phyloP scores from a whole-genome alignment of 2,888 invertebrate genomes.

The Lathronympha strigana region DNA sequence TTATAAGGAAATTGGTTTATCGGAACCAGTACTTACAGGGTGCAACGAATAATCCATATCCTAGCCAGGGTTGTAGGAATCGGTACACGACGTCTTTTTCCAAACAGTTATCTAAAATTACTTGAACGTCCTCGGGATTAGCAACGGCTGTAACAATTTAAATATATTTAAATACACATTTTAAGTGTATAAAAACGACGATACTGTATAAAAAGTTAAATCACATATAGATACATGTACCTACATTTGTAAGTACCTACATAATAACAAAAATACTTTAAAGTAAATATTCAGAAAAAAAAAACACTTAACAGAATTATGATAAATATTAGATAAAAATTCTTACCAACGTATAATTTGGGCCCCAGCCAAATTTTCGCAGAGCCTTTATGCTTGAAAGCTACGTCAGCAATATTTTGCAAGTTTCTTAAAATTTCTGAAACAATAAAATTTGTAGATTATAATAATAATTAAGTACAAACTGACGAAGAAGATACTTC shows the following conservation, averaged over 20 bases:
- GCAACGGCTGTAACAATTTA: constrained; percentile 60
- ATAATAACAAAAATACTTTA: too few relatives aligned
- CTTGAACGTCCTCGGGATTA: constrained; percentile 69
- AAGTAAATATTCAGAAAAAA: neutral
- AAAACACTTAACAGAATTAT: neutral
- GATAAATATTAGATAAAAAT: neutral
- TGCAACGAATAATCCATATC: constrained; percentile 73
- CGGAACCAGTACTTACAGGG: constrained; percentile 67
- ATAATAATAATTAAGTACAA: neutral
- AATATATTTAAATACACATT: constrained; percentile 7
- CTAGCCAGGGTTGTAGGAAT: constrained; percentile 72
- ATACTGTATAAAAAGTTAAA: too few relatives aligned
- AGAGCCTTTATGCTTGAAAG: constrained; percentile 58
- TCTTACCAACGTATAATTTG: constrained; percentile 71
- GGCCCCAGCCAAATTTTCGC: constrained; percentile 73
- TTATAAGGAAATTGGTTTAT: too few relatives aligned
- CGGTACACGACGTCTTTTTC: constrained; percentile 73
- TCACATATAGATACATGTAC: too few relatives aligned
- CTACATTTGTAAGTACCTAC: too few relatives aligned
- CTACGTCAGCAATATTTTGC: constrained; percentile 58
- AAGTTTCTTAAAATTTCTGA: constrained; percentile 69
- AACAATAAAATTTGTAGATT: constrained; percentile 39
- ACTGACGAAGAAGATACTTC: neutral
- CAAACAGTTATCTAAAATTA: constrained; percentile 70
- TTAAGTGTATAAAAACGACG: too few relatives aligned